Percentiles rank a stretch among this genome's conserved stretches.
phyloP scores from a whole-genome alignment of 2,113 vertebrate species.

The Archilochus colubris region DNA sequence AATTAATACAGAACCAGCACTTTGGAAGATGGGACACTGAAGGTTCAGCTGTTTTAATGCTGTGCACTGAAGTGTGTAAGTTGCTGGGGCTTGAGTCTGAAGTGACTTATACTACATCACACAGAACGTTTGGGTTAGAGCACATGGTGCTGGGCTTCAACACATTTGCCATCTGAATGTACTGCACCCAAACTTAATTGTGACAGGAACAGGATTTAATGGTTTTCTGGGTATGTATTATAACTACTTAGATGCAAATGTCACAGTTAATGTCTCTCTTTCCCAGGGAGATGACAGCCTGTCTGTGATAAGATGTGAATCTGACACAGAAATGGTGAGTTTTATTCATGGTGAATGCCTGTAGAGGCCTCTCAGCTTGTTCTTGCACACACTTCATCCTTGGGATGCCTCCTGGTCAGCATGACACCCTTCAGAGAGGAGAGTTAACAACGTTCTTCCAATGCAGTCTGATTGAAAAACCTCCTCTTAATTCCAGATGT shows the following conservation, averaged over 20 bases:
- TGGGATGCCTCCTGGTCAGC: neutral
- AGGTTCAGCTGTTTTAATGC: neutral
- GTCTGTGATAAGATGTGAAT: slow-evolving; percentile 78
- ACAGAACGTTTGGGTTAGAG: accelerated
- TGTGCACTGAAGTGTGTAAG: neutral
- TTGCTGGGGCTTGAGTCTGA: neutral
- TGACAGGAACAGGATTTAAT: neutral
- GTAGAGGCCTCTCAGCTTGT: neutral
- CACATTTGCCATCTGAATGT: neutral
- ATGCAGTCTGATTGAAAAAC: neutral
- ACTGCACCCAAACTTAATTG: neutral
- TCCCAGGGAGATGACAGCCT: slow-evolving; percentile 82
- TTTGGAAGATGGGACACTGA: too few relatives aligned
- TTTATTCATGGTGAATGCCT: neutral
- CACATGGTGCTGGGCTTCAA: neutral
- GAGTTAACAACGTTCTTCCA: neutral
- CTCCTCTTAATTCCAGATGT: neutral
- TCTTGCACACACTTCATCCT: neutral
- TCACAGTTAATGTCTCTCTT: neutral
- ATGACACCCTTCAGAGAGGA: neutral
- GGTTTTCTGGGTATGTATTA: neutral
- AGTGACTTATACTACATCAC: neutral
- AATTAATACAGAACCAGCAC: neutral
- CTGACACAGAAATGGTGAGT: slow-evolving; percentile 81
- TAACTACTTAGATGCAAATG: neutral